phyloP scores from a whole-genome alignment of 2,797 vertebrate genomes.

The Melopsittacus undulatus region DNA sequence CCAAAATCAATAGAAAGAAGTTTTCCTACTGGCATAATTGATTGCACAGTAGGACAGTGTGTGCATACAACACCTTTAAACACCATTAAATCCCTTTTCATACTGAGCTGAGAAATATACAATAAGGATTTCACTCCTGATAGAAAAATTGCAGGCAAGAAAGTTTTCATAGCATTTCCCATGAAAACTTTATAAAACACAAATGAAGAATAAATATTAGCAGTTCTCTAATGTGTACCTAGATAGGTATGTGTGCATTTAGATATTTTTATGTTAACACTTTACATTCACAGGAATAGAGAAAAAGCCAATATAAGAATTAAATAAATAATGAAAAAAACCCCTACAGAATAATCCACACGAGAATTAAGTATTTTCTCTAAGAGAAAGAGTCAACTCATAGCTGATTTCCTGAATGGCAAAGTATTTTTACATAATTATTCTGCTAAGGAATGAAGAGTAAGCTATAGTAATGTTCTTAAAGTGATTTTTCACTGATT shows the following conservation, averaged over 20 bases:
- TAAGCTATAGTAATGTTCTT: not conserved
- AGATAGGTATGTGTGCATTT: not conserved
- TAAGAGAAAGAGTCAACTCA: slow-evolving; percentile 26
- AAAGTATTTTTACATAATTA: slow-evolving; percentile 40
- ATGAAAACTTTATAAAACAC: not conserved
- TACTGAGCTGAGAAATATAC: not conserved
- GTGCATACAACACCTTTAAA: not conserved
- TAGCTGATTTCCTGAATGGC: slow-evolving; percentile 47
- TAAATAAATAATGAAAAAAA: not conserved
- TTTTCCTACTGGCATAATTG: not conserved
- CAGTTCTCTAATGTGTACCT: not conserved
- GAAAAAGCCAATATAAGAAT: not conserved
- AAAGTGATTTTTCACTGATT: slow-evolving; percentile 10
- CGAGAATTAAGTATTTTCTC: slow-evolving; percentile 41
- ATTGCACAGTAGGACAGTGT: not conserved
- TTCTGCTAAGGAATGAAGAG: slow-evolving; percentile 37
- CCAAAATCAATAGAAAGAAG: not conserved
- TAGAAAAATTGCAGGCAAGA: not conserved
- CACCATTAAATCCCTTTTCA: not conserved
- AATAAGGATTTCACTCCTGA: not conserved
- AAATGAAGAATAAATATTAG: not conserved
- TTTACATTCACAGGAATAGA: not conserved
- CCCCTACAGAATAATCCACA: not conserved
- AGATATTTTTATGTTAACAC: not conserved
- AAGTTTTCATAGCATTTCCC: not conserved